A percentile compares a stretch with the other conserved stretches of the same genome.
These are phyloP conservation scores for Euura lappo DNA, from an alignment of 1,140 invertebrate genomes.

Conservation along the genomic window DNA sequence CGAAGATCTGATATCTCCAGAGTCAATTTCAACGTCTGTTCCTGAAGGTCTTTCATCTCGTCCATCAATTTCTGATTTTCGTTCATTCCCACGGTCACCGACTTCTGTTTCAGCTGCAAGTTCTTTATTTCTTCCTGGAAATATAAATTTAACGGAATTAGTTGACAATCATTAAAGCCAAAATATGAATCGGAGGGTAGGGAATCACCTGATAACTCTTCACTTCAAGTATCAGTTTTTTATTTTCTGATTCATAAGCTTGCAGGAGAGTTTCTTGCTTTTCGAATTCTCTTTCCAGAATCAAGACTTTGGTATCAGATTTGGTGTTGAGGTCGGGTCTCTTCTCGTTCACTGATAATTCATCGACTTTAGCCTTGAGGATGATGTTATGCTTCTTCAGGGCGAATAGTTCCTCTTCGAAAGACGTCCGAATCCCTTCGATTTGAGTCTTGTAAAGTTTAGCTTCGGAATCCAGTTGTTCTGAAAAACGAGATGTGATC, in stretches of 20 bases:
- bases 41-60: constrained; percentile 50
- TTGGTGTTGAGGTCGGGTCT: constrained; percentile 26
- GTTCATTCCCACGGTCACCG: constrained; percentile 25
- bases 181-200: too few relatives aligned
- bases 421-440: constrained; percentile 46
- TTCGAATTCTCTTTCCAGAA: constrained; percentile 50
- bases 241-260: constrained; percentile 53
- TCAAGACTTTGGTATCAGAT: constrained; percentile 36
- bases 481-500: constrained; percentile 8
- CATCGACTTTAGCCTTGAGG: constrained; percentile 51
- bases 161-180: not conserved
- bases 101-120: constrained; percentile 36
- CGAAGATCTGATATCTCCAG: constrained; percentile 47
- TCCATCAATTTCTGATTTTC: constrained; percentile 43
- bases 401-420: constrained; percentile 54
- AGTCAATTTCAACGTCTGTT: constrained; percentile 48
- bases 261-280: constrained; percentile 50
- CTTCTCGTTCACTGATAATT: constrained; percentile 39
- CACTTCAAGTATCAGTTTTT: constrained; percentile 46
- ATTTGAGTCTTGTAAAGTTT: constrained; percentile 52
- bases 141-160: not conserved
- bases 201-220: constrained; percentile 30
- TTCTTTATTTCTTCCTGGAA: constrained; percentile 47
- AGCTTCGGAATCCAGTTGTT: constrained; percentile 50
- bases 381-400: constrained; percentile 57